Base-by-base conservation (phyloP, 1,140 invertebrate species). In the Zaprionus taronus region DNA sequence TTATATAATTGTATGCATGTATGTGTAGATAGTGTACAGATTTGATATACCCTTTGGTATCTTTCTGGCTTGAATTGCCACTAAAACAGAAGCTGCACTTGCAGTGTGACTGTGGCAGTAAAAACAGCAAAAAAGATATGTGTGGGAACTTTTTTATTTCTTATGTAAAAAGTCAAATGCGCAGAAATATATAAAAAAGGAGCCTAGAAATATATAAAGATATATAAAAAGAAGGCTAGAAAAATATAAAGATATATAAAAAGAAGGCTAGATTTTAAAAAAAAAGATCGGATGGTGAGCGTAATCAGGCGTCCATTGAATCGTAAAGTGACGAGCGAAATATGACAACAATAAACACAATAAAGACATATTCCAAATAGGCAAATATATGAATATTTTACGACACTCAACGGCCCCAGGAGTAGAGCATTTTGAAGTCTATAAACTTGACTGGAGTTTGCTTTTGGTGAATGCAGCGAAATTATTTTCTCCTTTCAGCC, bases 321-420 rank as follows among this genome's bases (percentile, higher is more conserved):
- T 44, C 41, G 41, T 44, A 44, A 44, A 44, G 15, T 15, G 38
- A 41, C 38, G n/a, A 17, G 41, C 17, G 41, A 9, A 44, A 44
- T 44, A 44, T 60, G 7, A 4, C 64, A 5, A 31, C 20, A n/a
- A 28, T 56, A 38, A 80, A 76, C 11, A 72, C 61, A 64, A 68
- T 74, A 69, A 55, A 51, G 68, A 41, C 57, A 61, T 60, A 73
- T 68, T 51, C 49, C 36, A 26, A 67, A 66, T 41, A 17, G 34
- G 47, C 47, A 51, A 51, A 20, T 49, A 36, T 51, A 44, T 44
- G 15, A 57, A 53, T 58, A 60, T 58, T 61, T 62, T 34, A 69
- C 22, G 34, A 44, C 20, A 38, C 62, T 58, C 38, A 41, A 3
- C 26, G 34, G 6, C 28, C 12, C 12, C 53, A 12, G 22, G 12